Conservation (phyloP, 2,888 invertebrate species). For the Acholoe squamosa region DNA sequence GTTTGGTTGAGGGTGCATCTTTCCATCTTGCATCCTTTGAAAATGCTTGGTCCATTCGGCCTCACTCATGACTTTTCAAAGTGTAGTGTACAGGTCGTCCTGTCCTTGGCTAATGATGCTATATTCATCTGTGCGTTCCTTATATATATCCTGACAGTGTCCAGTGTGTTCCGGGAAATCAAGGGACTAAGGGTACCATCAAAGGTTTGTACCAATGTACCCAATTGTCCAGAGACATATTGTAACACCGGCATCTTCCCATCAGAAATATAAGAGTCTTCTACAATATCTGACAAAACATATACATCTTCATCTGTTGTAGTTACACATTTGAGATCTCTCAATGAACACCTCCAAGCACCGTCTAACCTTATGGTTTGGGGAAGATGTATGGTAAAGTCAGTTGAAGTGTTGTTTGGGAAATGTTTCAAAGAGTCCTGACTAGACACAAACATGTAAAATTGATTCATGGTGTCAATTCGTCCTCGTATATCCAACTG, state of each 20-base stretch:
- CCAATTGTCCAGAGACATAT: neutral
- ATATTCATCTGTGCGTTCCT: neutral
- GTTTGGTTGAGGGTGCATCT: neutral
- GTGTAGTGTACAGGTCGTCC: slow-evolving; percentile 41
- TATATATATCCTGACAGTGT: neutral
- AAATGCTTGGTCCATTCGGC: neutral
- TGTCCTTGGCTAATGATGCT: neutral
- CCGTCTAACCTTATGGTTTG: neutral
- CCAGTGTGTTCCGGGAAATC: neutral
- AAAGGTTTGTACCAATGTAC: neutral
- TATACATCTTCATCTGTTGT: no score
- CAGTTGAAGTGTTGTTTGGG: neutral
- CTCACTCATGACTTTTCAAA: neutral
- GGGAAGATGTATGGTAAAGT: neutral
- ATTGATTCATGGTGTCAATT: neutral
- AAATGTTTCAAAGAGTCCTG: neutral
- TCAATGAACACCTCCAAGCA: neutral
- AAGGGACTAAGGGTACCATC: neutral
- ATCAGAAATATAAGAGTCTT: neutral
- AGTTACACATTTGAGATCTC: neutral
- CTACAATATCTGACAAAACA: neutral
- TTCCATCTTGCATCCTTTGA: neutral
- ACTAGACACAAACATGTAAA: neutral
- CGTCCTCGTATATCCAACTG: neutral
- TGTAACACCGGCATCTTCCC: neutral